These are phyloP conservation scores for Agrotis exclamationis DNA, from an alignment of 2,888 invertebrate species.

Conservation along the genomic window DNA sequence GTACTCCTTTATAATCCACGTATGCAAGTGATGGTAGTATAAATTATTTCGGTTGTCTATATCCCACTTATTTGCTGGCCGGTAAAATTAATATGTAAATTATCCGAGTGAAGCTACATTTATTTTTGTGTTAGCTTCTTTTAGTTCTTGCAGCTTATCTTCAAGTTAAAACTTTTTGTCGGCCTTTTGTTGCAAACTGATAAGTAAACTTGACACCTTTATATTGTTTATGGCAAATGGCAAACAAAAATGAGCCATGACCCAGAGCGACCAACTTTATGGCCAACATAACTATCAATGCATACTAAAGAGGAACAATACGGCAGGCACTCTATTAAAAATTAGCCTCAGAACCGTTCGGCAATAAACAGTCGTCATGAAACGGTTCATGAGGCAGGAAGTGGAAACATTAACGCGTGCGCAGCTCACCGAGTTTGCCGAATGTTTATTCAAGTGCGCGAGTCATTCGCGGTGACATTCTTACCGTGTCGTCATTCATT, in stretches of 20 bases:
- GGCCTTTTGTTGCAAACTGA: no score
- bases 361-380: conserved; percentile 16
- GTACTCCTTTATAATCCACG: conserved; percentile 18
- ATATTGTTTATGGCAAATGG: background rate
- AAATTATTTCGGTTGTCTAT: no score
- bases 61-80: no score
- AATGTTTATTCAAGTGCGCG: conserved; percentile 38
- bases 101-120: no score
- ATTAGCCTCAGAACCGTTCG: conserved; percentile 8
- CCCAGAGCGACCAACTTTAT: background rate
- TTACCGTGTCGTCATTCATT: conserved; percentile 8
- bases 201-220: background rate
- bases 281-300: background rate
- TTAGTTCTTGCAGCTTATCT: no score
- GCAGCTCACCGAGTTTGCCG: conserved; percentile 32
- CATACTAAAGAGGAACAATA: conserved; percentile 4
- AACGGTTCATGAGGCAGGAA: conserved; percentile 39
- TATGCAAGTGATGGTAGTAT: conserved; percentile 6
- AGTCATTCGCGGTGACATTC: conserved; percentile 25
- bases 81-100: no score
- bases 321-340: background rate
- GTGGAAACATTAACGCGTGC: conserved; percentile 47
- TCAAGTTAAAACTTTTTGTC: no score
- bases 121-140: no score
- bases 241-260: background rate